Conservation (phyloP, 1,140 invertebrate genomes). For the Zophobas morio region DNA sequence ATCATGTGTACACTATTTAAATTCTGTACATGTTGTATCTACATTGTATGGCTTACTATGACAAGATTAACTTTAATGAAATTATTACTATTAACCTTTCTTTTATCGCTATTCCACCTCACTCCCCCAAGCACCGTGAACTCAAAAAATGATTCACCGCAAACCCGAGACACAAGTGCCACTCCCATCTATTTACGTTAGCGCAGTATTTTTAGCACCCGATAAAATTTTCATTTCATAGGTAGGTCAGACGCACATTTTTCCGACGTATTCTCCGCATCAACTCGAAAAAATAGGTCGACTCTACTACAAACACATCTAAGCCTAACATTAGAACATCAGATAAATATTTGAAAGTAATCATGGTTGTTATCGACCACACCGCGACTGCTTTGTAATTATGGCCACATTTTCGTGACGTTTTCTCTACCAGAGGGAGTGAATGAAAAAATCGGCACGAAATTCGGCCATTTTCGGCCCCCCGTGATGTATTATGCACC, state of each 20-base stretch:
- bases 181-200: constrained; percentile 1
- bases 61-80: too few species aligned
- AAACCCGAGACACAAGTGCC: constrained; percentile 4
- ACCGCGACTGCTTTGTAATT: background rate
- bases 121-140: too few species aligned
- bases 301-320: background rate
- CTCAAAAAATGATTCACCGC: constrained; percentile 11
- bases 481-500: background rate
- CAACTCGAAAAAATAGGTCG: background rate
- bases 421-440: background rate
- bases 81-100: too few species aligned
- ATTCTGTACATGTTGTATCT: too few species aligned
- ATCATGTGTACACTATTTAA: too few species aligned
- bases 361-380: background rate
- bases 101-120: too few species aligned
- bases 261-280: background rate
- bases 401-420: background rate
- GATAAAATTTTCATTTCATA: constrained; percentile 8
- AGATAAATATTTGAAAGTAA: constrained; percentile 6
- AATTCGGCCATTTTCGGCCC: background rate
- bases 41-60: too few species aligned
- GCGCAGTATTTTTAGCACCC: background rate
- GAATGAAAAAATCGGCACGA: background rate
- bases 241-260: background rate
- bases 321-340: background rate